phyloP scores from a whole-genome alignment of 2,113 vertebrate species.

The Carollia perspicillata region DNA sequence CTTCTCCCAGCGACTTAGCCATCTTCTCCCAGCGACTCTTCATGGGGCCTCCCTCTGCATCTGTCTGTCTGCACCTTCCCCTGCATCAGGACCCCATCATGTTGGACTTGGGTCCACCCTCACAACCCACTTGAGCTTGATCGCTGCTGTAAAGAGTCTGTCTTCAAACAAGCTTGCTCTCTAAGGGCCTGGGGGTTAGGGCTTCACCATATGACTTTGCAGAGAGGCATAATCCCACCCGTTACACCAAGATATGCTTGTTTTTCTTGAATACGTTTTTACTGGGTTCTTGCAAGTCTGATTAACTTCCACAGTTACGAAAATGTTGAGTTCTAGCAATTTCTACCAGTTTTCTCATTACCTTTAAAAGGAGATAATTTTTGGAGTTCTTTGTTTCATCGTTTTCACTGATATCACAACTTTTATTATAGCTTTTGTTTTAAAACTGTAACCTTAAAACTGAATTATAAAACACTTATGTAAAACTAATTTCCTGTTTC shows the following conservation, averaged over 20 bases:
- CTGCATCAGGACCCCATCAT: background rate
- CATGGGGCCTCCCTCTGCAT: background rate
- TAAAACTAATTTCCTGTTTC: background rate
- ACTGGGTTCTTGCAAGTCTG: background rate
- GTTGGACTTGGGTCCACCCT: background rate
- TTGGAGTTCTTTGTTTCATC: background rate
- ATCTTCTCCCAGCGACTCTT: background rate
- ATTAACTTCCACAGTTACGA: background rate
- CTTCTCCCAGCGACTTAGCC: no score
- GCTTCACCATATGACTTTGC: background rate
- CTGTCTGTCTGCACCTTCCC: background rate
- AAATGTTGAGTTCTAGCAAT: background rate
- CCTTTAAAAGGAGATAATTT: background rate
- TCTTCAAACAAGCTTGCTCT: background rate
- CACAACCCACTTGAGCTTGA: background rate
- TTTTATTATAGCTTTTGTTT: background rate
- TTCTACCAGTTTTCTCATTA: background rate
- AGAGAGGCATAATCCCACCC: background rate
- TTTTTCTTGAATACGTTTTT: background rate
- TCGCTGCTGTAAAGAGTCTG: background rate
- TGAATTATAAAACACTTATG: background rate
- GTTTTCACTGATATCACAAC: background rate
- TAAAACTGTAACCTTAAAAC: background rate
- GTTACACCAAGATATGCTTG: background rate
- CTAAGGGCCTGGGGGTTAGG: background rate